A percentile compares a stretch with the other conserved stretches of the same genome.
Evolutionary conservation across 2,797 vertebrate species (phyloP).

Genomic region (Pristis pectinata): DNA sequence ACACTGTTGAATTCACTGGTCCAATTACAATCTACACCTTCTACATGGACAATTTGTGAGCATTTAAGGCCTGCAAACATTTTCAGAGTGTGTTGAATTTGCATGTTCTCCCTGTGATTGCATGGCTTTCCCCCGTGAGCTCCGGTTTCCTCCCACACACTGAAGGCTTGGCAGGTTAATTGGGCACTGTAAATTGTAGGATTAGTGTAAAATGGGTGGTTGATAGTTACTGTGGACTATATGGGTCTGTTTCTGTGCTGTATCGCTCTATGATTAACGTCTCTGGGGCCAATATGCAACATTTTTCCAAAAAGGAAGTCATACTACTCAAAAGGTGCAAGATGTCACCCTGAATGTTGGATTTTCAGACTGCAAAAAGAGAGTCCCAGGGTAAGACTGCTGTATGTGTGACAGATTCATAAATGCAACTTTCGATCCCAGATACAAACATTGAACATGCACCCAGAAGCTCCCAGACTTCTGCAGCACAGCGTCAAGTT

Average conservation of each 20-base stretch:
- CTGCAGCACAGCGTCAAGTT: background rate
- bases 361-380: background rate
- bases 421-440: background rate
- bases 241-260: no score
- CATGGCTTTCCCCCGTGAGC: no score
- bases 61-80: background rate
- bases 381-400: background rate
- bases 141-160: no score
- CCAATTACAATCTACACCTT: background rate
- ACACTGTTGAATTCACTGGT: background rate
- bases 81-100: background rate
- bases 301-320: background rate
- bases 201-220: no score
- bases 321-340: background rate
- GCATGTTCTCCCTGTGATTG: no score
- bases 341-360: background rate
- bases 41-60: no score
- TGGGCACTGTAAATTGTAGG: no score
- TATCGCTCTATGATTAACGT: no score
- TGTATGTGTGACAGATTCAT: background rate
- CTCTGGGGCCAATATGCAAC: background rate
- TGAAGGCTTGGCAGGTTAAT: no score
- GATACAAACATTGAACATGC: background rate
- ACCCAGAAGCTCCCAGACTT: background rate
- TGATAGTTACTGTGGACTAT: no score